Percentiles rank a stretch among this genome's conserved stretches.
Conservation (phyloP, 2,888 invertebrate genomes). For the Sinohyriopsis cumingii region DNA sequence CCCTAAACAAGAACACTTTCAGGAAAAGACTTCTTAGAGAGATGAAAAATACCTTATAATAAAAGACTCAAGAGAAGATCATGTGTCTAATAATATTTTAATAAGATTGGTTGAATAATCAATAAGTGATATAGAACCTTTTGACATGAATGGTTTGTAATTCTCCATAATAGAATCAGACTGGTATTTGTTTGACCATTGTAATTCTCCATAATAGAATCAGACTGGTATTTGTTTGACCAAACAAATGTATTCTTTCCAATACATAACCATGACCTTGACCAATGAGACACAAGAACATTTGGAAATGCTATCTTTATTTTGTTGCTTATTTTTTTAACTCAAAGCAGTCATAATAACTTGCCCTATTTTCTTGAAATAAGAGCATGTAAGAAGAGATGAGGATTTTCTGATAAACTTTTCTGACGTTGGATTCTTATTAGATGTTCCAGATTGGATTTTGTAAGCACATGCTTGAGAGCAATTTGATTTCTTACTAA, state of each 20-base stretch:
- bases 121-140: conserved; percentile 25
- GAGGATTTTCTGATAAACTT: not conserved
- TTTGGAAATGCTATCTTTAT: not conserved
- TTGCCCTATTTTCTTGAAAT: conserved; percentile 20
- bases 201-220: conserved; percentile 17
- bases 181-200: not conserved
- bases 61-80: conserved; percentile 17
- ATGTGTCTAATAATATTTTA: conserved; percentile 26
- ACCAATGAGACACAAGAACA: too few relatives aligned
- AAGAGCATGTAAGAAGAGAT: conserved; percentile 1
- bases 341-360: conserved; percentile 21
- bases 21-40: conserved; percentile 14
- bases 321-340: conserved; percentile 11
- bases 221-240: not conserved
- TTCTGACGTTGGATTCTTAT: too few relatives aligned
- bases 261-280: too few relatives aligned
- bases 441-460: too few relatives aligned
- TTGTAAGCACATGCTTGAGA: too few relatives aligned
- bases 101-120: conserved; percentile 8
- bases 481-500: too few relatives aligned
- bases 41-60: conserved; percentile 16
- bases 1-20: conserved; percentile 25
- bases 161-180: conserved; percentile 13
- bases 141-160: conserved; percentile 25
- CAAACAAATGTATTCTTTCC: not conserved